These are phyloP conservation scores for Melitaea cinxia DNA, from an alignment of 1,140 invertebrate genomes.

Conservation along the genomic window DNA sequence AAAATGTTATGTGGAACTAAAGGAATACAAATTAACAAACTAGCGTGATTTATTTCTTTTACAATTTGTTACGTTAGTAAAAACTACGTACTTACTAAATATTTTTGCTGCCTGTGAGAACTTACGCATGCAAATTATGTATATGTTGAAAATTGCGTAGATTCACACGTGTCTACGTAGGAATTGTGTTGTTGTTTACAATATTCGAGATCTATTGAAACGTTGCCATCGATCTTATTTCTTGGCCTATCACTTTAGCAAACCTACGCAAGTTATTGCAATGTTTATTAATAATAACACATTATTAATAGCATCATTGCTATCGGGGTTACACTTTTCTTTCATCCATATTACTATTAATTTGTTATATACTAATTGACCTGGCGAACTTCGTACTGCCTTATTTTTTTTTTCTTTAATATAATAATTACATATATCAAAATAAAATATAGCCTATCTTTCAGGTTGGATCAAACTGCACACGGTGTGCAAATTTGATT, in stretches of 20 bases:
- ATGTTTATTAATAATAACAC: conserved; percentile 23
- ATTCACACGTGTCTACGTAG: not conserved
- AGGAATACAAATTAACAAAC: no score
- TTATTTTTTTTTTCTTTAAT: not conserved
- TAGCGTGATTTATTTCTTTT: not conserved
- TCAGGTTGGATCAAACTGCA: no score
- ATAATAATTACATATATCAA: no score
- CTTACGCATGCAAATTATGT: not conserved
- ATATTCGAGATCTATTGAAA: conserved; percentile 25
- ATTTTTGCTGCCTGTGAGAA: not conserved
- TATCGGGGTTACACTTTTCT: not conserved
- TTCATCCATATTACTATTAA: not conserved
- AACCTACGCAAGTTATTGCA: conserved; percentile 26
- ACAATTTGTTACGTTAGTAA: not conserved
- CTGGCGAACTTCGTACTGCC: no score
- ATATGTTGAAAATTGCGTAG: conserved; percentile 2
- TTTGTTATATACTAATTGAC: no score
- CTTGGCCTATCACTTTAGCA: conserved; percentile 10
- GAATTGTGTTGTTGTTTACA: conserved; percentile 16
- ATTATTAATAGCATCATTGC: conserved; percentile 21
- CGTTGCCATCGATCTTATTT: conserved; percentile 30
- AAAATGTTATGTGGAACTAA: no score
- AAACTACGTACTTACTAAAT: not conserved
- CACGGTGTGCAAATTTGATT: no score
- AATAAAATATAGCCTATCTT: no score